These are phyloP conservation scores for Drosophila auraria DNA, from an alignment of 1,140 invertebrate species.

Conservation along the genomic window DNA sequence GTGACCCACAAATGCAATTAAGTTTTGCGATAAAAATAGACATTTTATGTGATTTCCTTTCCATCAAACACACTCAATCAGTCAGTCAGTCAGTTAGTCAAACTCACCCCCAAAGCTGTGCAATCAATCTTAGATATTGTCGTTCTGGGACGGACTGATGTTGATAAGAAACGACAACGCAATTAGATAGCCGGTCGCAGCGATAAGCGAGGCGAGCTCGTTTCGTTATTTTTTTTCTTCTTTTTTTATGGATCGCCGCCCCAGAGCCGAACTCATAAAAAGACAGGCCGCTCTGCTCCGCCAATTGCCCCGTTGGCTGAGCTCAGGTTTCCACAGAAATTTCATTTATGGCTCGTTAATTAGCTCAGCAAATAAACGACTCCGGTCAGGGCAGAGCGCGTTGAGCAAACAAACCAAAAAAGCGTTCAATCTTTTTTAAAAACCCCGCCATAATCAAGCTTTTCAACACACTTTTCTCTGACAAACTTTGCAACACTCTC, in stretches of 20 bases:
- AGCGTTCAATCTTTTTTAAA: conserved; percentile 9
- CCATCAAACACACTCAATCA: conserved; percentile 41
- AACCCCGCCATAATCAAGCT: conserved; percentile 9
- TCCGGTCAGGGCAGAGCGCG: neutral
- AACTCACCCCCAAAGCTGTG: conserved; percentile 37
- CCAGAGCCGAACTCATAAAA: conserved; percentile 76
- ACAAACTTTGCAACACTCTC: conserved; percentile 16
- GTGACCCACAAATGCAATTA: conserved; percentile 80
- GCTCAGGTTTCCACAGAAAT: conserved; percentile 60
- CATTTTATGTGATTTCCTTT: conserved; percentile 73
- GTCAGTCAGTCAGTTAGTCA: conserved; percentile 4
- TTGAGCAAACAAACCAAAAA: conserved; percentile 11
- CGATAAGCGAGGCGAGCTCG: conserved; percentile 54
- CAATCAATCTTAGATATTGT: conserved; percentile 81
- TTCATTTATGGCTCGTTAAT: conserved; percentile 71
- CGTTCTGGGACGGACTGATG: conserved; percentile 53
- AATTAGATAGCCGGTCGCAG: conserved; percentile 71
- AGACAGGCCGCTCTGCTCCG: conserved; percentile 47
- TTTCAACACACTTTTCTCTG: conserved; percentile 16
- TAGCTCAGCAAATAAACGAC: conserved; percentile 53
- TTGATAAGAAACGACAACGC: conserved; percentile 77
- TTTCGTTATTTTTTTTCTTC: neutral
- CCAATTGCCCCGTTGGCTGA: conserved; percentile 42
- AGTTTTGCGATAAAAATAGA: conserved; percentile 75
- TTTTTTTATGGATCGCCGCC: conserved; percentile 55